Evolutionary conservation across 2,888 invertebrate species (phyloP).

Genomic region (Sicus ferrugineus): DNA sequence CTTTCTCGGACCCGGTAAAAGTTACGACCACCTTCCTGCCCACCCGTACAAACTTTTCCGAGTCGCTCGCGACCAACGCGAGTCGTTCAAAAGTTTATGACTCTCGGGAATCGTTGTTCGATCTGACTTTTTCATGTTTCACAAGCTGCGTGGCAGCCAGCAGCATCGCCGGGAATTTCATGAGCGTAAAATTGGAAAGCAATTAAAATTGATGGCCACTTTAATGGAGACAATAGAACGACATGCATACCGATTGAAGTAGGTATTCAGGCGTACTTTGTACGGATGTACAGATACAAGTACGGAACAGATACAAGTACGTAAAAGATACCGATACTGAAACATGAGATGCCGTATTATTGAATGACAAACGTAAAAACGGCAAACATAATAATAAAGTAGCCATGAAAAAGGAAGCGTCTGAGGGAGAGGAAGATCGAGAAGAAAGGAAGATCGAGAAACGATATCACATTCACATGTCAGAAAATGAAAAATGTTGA

Average conservation of each 20-base stretch:
- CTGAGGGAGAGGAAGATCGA: not conserved
- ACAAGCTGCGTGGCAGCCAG: not conserved
- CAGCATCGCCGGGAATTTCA: conserved; percentile 4
- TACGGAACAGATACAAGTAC: not conserved
- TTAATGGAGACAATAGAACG: not conserved
- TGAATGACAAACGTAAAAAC: not conserved
- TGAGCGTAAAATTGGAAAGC: conserved; percentile 27
- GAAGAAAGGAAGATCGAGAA: not conserved
- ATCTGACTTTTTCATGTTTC: not conserved
- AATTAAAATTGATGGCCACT: conserved; percentile 25
- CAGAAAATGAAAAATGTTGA: not conserved
- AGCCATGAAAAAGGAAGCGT: not conserved
- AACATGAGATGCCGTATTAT: not conserved
- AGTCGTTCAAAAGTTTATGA: conserved; percentile 2
- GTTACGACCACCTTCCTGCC: not conserved
- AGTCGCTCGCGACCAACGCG: not conserved
- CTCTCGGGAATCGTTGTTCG: not conserved
- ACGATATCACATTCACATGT: not conserved
- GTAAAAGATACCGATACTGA: no score
- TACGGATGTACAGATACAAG: not conserved
- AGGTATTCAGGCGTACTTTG: not conserved
- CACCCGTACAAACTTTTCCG: not conserved
- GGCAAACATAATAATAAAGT: conserved; percentile 1
- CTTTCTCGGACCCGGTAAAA: not conserved
- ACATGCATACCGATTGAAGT: not conserved